Percentiles rank a stretch among this genome's conserved stretches.
Evolutionary conservation across 2,888 invertebrate species (phyloP).

Genomic region (Agrotis exclamationis): DNA sequence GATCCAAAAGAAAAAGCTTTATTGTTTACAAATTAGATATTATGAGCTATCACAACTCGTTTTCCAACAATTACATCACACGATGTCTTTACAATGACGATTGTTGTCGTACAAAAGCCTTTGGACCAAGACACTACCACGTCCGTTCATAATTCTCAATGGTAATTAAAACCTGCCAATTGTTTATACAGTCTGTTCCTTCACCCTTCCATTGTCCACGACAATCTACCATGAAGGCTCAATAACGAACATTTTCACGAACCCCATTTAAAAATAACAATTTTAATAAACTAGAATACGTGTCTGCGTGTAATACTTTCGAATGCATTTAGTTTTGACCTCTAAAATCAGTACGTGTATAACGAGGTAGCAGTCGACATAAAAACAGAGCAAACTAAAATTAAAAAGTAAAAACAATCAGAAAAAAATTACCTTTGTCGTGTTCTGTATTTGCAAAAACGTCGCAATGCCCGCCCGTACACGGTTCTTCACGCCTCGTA

Average conservation of each 20-base stretch:
- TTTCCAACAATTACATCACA: conserved; percentile 70
- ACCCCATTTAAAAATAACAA: conserved; percentile 69
- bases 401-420: conserved; percentile 73
- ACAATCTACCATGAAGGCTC: conserved; percentile 80
- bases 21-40: conserved; percentile 52
- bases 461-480: conserved; percentile 98
- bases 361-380: conserved; percentile 71
- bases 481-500: conserved; percentile 98
- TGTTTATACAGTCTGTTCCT: conserved; percentile 75
- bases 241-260: conserved; percentile 73
- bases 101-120: conserved; percentile 77
- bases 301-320: conserved; percentile 82
- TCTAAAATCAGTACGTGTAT: conserved; percentile 86
- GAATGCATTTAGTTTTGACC: conserved; percentile 81
- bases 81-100: conserved; percentile 74
- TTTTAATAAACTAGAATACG: conserved; percentile 78
- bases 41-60: conserved; percentile 63
- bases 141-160: conserved; percentile 82
- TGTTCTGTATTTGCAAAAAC: conserved; percentile 96
- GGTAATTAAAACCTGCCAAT: conserved; percentile 80
- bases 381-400: conserved; percentile 69
- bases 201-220: conserved; percentile 73
- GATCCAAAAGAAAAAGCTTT: conserved; percentile 33
- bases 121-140: conserved; percentile 65
- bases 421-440: conserved; percentile 94